Percentiles rank a stretch among this genome's conserved stretches.
Conservation (phyloP, 2,888 invertebrate genomes). For the Callyntrura sp. region DNA sequence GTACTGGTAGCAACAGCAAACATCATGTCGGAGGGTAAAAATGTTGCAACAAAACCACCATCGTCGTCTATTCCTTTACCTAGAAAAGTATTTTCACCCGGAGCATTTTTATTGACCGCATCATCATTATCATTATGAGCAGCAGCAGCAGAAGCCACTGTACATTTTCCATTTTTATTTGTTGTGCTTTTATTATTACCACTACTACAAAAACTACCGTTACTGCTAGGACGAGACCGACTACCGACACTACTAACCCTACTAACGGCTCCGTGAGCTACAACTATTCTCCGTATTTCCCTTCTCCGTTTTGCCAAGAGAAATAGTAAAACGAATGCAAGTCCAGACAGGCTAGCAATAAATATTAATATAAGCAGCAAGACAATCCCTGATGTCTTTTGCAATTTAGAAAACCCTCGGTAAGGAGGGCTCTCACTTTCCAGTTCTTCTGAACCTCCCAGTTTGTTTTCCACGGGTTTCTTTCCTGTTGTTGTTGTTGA, state of each 20-base stretch:
- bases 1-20: slow-evolving; percentile 33
- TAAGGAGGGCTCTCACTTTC: slow-evolving; percentile 39
- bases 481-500: background rate
- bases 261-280: slow-evolving; percentile 49
- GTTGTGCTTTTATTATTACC: slow-evolving; percentile 45
- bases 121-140: slow-evolving; percentile 7
- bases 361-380: slow-evolving; percentile 84
- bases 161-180: slow-evolving; percentile 62
- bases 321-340: slow-evolving; percentile 63
- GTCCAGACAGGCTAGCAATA: slow-evolving; percentile 78
- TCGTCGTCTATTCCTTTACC: slow-evolving; percentile 24
- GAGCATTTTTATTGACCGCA: slow-evolving; percentile 61
- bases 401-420: slow-evolving; percentile 79
- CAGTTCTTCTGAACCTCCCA: background rate
- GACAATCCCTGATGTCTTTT: slow-evolving; percentile 82
- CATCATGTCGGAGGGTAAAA: slow-evolving; percentile 40
- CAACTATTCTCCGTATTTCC: slow-evolving; percentile 75
- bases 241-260: no score
- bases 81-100: slow-evolving; percentile 37
- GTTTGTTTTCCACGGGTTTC: slow-evolving; percentile 11
- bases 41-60: slow-evolving; percentile 13
- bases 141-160: background rate
- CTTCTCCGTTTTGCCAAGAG: slow-evolving; percentile 62
- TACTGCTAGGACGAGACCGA: slow-evolving; percentile 14
- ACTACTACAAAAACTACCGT: background rate